Percentiles rank a stretch among this genome's conserved stretches.
Evolutionary conservation across 2,113 vertebrate species (phyloP).

Genomic region (Silurus meridionalis): DNA sequence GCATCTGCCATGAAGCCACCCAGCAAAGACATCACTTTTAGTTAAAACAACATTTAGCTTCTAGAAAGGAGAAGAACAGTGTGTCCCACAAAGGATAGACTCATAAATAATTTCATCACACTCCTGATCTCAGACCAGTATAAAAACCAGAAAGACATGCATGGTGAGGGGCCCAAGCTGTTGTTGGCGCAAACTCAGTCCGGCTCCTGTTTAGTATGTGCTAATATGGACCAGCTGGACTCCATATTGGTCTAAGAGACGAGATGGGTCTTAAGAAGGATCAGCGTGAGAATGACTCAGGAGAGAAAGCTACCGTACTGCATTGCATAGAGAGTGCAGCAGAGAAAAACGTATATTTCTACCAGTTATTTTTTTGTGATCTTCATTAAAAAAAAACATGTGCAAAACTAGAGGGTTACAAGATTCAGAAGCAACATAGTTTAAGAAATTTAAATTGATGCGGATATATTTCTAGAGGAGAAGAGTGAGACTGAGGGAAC

Average conservation of each 20-base stretch:
- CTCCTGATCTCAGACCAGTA: not conserved
- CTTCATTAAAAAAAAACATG: not conserved
- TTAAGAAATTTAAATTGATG: slow-evolving; percentile 22
- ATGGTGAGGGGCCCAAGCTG: slow-evolving; percentile 36
- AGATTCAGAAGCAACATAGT: not conserved
- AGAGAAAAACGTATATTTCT: slow-evolving; percentile 19
- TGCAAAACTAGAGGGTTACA: not conserved
- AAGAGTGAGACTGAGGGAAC: slow-evolving; percentile 16
- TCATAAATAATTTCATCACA: not conserved
- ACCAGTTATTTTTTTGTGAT: not conserved
- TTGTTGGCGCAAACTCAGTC: slow-evolving; percentile 47
- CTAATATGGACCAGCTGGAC: slow-evolving; percentile 76
- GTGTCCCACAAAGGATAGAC: not conserved
- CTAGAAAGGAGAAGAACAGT: slow-evolving; percentile 36
- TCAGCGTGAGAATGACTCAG: slow-evolving; percentile 58
- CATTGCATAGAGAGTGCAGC: slow-evolving; percentile 55
- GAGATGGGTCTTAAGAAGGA: slow-evolving; percentile 63
- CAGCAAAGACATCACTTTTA: slow-evolving; percentile 50
- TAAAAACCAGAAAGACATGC: slow-evolving; percentile 5
- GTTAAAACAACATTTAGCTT: slow-evolving; percentile 35
- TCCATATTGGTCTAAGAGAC: slow-evolving; percentile 58
- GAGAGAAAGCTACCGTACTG: slow-evolving; percentile 58
- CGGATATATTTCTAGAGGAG: slow-evolving; percentile 12
- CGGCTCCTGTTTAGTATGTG: slow-evolving; percentile 62
- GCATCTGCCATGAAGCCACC: slow-evolving; percentile 25